Conservation (phyloP, 2,113 vertebrate species). For the Dolichotis patagonum region DNA sequence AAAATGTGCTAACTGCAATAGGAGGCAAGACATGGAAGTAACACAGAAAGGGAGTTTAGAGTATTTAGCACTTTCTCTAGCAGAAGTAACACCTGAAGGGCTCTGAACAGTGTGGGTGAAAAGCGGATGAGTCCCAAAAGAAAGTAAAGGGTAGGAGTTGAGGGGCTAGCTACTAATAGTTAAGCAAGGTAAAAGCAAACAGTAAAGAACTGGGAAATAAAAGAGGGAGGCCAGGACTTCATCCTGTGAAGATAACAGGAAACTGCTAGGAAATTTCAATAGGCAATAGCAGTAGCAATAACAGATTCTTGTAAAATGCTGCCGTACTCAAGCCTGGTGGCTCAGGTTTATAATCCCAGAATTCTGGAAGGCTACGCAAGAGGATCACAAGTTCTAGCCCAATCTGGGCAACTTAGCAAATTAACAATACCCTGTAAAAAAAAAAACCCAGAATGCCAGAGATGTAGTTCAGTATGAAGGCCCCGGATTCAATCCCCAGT, state of each 20-base stretch:
- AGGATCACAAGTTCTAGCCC: background rate
- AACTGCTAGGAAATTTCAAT: background rate
- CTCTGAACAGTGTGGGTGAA: background rate
- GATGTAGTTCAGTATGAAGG: background rate
- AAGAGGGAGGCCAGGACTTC: background rate
- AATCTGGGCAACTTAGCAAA: background rate
- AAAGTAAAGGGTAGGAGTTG: background rate
- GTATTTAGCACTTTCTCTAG: background rate
- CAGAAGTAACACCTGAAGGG: background rate
- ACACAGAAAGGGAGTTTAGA: background rate
- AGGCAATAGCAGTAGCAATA: background rate
- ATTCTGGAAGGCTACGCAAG: background rate
- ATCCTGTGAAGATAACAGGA: background rate
- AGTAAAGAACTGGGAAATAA: background rate
- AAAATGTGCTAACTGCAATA: background rate
- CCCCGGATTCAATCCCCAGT: background rate
- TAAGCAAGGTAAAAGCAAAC: background rate
- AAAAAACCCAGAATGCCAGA: background rate
- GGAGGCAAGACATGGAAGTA: background rate
- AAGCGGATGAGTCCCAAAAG: background rate
- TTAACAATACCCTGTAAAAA: background rate
- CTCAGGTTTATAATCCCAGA: background rate
- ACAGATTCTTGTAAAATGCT: background rate
- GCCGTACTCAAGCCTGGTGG: background rate
- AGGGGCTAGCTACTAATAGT: background rate